phyloP scores from a whole-genome alignment of 2,888 invertebrate species.

The Athalia rosae region DNA sequence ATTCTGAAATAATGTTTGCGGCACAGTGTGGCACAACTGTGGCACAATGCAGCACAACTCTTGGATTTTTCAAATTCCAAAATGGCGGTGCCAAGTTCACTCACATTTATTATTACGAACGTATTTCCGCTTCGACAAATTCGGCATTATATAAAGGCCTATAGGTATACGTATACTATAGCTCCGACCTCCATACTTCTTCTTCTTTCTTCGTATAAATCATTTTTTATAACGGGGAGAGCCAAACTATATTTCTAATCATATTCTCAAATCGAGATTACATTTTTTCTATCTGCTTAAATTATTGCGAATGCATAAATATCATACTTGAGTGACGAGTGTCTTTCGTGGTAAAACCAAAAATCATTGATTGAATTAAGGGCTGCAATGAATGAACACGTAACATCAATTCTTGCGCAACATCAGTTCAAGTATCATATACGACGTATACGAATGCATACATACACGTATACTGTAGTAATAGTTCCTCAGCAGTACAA shows the following conservation, averaged over 20 bases:
- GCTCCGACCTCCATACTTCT: background rate
- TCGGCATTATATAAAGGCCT: background rate
- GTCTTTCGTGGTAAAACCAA: background rate
- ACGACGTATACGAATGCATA: too few relatives aligned
- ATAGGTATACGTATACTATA: background rate
- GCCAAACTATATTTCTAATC: too few relatives aligned
- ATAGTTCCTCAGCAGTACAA: background rate
- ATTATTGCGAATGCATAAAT: too few relatives aligned
- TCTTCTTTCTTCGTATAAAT: background rate
- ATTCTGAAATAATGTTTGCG: background rate
- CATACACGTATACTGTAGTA: too few relatives aligned
- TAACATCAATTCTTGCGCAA: too few relatives aligned
- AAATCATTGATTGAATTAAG: background rate
- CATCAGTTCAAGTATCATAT: too few relatives aligned
- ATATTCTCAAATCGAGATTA: too few relatives aligned
- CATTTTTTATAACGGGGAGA: background rate
- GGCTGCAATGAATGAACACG: too few relatives aligned
- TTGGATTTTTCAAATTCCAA: background rate
- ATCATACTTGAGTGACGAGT: too few relatives aligned
- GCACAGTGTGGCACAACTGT: background rate
- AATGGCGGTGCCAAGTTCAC: background rate
- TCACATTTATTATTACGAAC: constrained; percentile 20
- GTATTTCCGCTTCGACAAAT: background rate
- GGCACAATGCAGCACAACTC: background rate
- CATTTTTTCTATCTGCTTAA: too few relatives aligned